Percentiles rank a stretch among this genome's conserved stretches.
Conservation (phyloP, 2,113 vertebrate species). For the Brachyistius frenatus region DNA sequence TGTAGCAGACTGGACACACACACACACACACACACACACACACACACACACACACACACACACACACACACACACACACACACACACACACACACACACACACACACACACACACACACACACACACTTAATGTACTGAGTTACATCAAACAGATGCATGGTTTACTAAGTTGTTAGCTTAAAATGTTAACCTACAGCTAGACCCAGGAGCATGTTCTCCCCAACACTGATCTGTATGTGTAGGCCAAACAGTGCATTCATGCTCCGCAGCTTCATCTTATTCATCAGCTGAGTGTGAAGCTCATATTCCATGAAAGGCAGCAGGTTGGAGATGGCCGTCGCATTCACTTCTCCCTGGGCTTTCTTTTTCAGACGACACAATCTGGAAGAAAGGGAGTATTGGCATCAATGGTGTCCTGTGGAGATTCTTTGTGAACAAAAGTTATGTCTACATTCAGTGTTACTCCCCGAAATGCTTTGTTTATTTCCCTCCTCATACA, state of each 20-base stretch:
- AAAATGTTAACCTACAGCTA: constrained; percentile 89
- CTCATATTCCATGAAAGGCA: constrained; percentile 99
- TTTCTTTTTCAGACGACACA: constrained; percentile 98
- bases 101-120: constrained; percentile 29
- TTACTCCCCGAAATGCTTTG: not conserved
- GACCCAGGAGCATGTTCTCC: constrained; percentile 96
- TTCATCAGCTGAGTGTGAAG: constrained; percentile 99
- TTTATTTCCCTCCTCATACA: not conserved
- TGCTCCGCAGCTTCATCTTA: constrained; percentile 95
- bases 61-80: constrained; percentile 24
- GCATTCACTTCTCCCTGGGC: constrained; percentile 97
- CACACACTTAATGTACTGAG: not conserved
- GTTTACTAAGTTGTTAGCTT: not conserved
- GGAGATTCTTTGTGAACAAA: not conserved
- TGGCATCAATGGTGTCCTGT: not conserved
- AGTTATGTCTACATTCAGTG: not conserved
- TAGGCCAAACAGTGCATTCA: constrained; percentile 97
- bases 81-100: constrained; percentile 30
- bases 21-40: constrained; percentile 24
- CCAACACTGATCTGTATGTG: constrained; percentile 96
- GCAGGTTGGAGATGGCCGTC: constrained; percentile 93
- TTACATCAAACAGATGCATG: not conserved
- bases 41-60: constrained; percentile 26
- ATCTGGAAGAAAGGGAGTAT: constrained; percentile 75
- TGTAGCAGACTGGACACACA: constrained; percentile 91